Evolutionary conservation across 2,888 invertebrate species (phyloP), one percentile per base, ranked within the genome.

Genomic region (Corythucha ciliata): DNA sequence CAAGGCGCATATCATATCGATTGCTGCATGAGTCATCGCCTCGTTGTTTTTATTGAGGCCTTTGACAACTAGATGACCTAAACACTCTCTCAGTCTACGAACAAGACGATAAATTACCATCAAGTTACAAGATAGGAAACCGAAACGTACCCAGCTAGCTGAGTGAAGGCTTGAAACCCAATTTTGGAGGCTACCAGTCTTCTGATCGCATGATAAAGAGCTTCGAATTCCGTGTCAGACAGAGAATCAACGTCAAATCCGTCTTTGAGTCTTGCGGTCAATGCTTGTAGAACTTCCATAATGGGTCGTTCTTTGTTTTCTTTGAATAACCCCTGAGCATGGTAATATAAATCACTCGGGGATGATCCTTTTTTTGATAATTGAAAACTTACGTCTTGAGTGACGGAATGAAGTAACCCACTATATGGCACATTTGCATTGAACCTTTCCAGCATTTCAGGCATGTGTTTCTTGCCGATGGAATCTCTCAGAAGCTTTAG

Each of bases 271-370:
- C 81, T 83, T 57, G 77, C 79, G 2, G 90, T 79, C 25, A 98
- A 73, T 0, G 91, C 79, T 62, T 81, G 82, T 58, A 99, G 69
- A n/a, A 94, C 92, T 26, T 82, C 83, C 27, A 86, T 81, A 60
- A 99, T 97, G 59, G 96, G 71, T 70, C 93, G 93, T 70, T 97
- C 97, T 68, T 98, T 99, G 71, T 96, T 98, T 72, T 97, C 91
- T 7, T 93, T 85, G 74, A 96, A 97, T 58, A 97, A 75, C 56
- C 93, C 88, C 93, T 94, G 72, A 27, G 73, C 72, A 67, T 57
- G 59, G 52, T 51, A 53, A 47, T 51, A 48, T 50, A 54, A 41
- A 37, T 27, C 52, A 41, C 18, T 53, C 50, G 41, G 46, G 42
- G 54, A 54, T 52, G 53, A 51, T 49, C 58, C 56, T 58, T 55